These are phyloP conservation scores for Leucoptera coffeella DNA, from an alignment of 2,888 invertebrate genomes.

Conservation along the genomic window DNA sequence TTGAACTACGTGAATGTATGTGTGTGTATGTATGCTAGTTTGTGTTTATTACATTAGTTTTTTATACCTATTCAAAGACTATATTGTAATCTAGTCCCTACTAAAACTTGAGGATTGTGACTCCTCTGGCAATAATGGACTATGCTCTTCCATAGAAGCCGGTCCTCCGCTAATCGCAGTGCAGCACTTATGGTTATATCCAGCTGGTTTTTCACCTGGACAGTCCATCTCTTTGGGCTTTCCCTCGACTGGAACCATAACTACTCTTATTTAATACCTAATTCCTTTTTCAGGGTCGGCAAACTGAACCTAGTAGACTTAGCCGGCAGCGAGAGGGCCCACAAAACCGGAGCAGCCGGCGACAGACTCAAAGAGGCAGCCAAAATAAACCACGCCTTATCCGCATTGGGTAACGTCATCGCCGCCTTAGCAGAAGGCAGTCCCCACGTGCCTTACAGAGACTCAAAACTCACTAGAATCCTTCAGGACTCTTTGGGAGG, in stretches of 20 bases:
- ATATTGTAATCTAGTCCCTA: too few species aligned
- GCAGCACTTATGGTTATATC: too few species aligned
- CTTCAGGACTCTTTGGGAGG: slow-evolving; percentile 98
- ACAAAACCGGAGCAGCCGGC: slow-evolving; percentile 93
- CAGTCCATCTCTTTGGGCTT: too few species aligned
- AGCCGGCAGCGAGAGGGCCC: slow-evolving; percentile 96
- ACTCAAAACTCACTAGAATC: slow-evolving; percentile 92
- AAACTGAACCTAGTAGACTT: slow-evolving; percentile 96
- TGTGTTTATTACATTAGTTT: too few species aligned
- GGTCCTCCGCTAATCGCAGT: too few species aligned
- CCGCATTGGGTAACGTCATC: slow-evolving; percentile 97
- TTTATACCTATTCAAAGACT: too few species aligned
- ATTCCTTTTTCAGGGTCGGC: slow-evolving; percentile 67
- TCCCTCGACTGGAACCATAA: slow-evolving; percentile 4
- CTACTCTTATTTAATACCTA: slow-evolving; percentile 4
- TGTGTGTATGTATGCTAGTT: too few species aligned
- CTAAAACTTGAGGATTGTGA: too few species aligned
- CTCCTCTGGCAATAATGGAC: too few species aligned
- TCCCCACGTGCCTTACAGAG: slow-evolving; percentile 94
- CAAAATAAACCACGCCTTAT: slow-evolving; percentile 94
- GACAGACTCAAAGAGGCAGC: slow-evolving; percentile 92
- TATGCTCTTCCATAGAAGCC: too few species aligned
- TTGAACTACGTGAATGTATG: too few species aligned
- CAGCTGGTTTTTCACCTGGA: too few species aligned
- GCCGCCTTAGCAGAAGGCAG: slow-evolving; percentile 93